These are phyloP conservation scores for Pseudococcus viburni DNA, from an alignment of 2,888 invertebrate genomes.

Conservation along the genomic window DNA sequence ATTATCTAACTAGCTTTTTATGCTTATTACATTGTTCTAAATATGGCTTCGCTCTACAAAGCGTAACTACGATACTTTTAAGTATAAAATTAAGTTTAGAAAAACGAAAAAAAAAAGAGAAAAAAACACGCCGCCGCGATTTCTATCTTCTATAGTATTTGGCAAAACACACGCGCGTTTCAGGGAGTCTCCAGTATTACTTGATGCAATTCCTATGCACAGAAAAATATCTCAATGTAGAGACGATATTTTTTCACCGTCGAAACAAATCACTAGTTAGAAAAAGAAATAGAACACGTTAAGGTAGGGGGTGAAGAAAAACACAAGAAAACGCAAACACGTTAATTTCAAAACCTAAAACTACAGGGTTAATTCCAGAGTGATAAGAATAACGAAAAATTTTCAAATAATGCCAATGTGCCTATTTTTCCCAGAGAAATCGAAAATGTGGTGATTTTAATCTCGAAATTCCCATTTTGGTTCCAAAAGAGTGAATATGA, in stretches of 20 bases:
- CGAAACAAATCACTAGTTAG: neutral
- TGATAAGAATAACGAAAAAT: neutral
- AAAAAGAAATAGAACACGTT: neutral
- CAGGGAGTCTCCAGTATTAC: conserved; percentile 58
- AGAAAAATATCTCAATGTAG: conserved; percentile 48
- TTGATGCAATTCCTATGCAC: conserved; percentile 51
- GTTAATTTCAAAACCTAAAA: conserved; percentile 20
- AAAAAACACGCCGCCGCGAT: conserved; percentile 12
- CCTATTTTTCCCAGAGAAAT: too few relatives aligned
- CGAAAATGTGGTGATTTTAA: too few relatives aligned
- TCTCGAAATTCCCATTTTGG: too few relatives aligned
- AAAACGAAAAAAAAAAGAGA: neutral
- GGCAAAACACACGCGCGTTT: conserved; percentile 31
- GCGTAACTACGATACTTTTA: conserved; percentile 12
- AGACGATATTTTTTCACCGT: neutral
- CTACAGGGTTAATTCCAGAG: conserved; percentile 8
- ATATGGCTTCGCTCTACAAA: conserved; percentile 31
- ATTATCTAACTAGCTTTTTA: neutral
- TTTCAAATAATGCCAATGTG: neutral
- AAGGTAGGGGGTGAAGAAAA: neutral
- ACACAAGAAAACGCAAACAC: conserved; percentile 33
- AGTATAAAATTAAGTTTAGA: conserved; percentile 17
- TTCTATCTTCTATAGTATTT: conserved; percentile 5
- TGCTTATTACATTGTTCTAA: neutral
- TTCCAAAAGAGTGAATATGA: too few relatives aligned